Evolutionary conservation across 2,113 vertebrate species (phyloP).

Genomic region (Oceanodroma tethys): DNA sequence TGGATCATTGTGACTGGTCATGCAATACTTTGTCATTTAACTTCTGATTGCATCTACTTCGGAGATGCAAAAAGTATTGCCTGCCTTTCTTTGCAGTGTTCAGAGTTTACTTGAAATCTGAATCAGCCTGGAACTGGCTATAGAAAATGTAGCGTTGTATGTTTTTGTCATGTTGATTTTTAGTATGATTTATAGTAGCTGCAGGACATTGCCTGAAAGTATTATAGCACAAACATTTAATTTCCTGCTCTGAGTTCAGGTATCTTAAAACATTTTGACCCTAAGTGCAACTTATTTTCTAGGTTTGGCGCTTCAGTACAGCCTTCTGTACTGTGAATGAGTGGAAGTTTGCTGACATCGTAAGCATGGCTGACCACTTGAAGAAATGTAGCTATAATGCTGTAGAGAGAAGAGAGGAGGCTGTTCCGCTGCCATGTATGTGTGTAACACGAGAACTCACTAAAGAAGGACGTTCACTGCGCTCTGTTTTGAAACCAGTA

Average conservation of each 20-base stretch:
- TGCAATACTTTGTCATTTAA: neutral
- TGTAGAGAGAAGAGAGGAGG: conserved; percentile 87
- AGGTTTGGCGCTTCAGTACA: conserved; percentile 98
- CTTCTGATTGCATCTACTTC: neutral
- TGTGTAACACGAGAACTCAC: conserved; percentile 92
- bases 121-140: neutral
- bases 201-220: neutral
- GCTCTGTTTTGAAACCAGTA: conserved; percentile 91
- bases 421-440: conserved; percentile 93
- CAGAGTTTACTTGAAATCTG: neutral
- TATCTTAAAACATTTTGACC: conserved; percentile 4
- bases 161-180: neutral
- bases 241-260: neutral
- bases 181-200: neutral
- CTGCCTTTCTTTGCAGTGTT: neutral
- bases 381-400: conserved; percentile 91
- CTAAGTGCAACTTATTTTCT: conserved; percentile 62
- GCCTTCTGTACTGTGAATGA: conserved; percentile 90
- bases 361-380: conserved; percentile 96
- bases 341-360: conserved; percentile 91
- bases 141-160: neutral
- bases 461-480: conserved; percentile 89
- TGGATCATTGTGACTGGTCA: neutral
- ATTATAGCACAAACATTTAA: neutral
- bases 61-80: neutral